Evolutionary conservation across 2,113 vertebrate species (phyloP).

Genomic region (Mystacornis crossleyi): DNA sequence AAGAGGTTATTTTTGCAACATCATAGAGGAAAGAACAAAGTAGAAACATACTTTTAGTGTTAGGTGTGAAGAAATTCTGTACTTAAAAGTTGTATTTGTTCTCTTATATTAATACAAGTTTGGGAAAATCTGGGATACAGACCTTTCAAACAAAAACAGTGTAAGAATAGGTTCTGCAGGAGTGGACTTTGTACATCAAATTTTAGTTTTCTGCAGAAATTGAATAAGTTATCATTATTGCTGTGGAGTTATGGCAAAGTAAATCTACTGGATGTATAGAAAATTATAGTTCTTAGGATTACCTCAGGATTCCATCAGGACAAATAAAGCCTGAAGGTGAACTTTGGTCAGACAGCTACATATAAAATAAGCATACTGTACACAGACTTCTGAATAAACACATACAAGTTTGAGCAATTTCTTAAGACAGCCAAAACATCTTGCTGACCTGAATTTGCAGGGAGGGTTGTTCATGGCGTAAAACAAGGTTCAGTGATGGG

Average conservation of each 20-base stretch:
- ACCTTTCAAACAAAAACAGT: not conserved
- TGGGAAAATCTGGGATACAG: not conserved
- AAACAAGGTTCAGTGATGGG: fast-evolving
- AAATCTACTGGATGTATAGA: not conserved
- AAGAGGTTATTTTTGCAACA: not conserved
- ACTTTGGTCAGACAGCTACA: not conserved
- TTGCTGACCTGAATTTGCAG: not conserved
- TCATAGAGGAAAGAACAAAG: not conserved
- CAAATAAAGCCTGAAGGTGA: not conserved
- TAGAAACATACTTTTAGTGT: not conserved
- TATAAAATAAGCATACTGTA: not conserved
- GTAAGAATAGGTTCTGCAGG: not conserved
- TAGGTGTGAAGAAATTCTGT: not conserved
- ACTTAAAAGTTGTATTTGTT: not conserved
- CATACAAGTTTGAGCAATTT: not conserved
- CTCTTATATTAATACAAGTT: fast-evolving
- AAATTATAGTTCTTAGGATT: not conserved
- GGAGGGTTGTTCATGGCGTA: not conserved
- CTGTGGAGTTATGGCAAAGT: not conserved
- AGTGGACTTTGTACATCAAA: not conserved
- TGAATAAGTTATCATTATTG: not conserved
- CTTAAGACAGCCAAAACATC: not conserved
- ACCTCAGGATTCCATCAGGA: not conserved
- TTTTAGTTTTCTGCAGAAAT: not conserved
- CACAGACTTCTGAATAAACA: not conserved